Evolutionary conservation across 2,113 vertebrate species (phyloP).

Genomic region (Tilapia sparmanii): DNA sequence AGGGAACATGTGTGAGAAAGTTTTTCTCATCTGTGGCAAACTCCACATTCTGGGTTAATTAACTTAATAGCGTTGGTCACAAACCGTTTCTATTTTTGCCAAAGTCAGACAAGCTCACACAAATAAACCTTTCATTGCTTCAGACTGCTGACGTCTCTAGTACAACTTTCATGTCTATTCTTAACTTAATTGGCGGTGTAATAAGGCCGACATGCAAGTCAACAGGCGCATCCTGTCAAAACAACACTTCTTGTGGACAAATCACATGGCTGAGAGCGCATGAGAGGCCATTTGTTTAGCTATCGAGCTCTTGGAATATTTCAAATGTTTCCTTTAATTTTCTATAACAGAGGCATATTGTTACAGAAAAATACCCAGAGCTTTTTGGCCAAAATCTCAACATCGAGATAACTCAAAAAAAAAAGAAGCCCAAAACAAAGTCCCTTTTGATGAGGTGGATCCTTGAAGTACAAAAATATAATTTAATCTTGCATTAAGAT

Average conservation of each 20-base stretch:
- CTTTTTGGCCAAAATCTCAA: not conserved
- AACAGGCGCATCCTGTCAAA: slow-evolving; percentile 40
- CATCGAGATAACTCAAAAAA: not conserved
- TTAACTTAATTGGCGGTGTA: slow-evolving; percentile 37
- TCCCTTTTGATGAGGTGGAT: not conserved
- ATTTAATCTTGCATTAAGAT: not conserved
- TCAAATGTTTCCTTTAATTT: slow-evolving; percentile 26
- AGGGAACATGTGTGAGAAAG: not conserved
- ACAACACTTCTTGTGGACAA: slow-evolving; percentile 20
- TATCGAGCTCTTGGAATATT: not conserved
- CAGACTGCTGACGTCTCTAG: slow-evolving; percentile 45
- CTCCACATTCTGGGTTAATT: slow-evolving; percentile 31
- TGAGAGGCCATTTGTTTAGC: slow-evolving; percentile 9
- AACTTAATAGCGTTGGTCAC: slow-evolving; percentile 34
- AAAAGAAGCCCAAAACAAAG: not conserved
- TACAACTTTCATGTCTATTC: slow-evolving; percentile 54
- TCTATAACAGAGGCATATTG: not conserved
- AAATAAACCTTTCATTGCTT: slow-evolving; percentile 53
- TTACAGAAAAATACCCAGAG: not conserved
- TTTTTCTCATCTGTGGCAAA: not conserved
- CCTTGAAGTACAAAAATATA: not conserved
- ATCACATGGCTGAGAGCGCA: slow-evolving; percentile 46
- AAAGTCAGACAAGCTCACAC: slow-evolving; percentile 30
- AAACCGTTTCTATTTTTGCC: slow-evolving; percentile 48
- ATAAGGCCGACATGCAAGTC: slow-evolving; percentile 26